Evolutionary conservation across 2,888 invertebrate species (phyloP).

Genomic region (Apamea anceps): DNA sequence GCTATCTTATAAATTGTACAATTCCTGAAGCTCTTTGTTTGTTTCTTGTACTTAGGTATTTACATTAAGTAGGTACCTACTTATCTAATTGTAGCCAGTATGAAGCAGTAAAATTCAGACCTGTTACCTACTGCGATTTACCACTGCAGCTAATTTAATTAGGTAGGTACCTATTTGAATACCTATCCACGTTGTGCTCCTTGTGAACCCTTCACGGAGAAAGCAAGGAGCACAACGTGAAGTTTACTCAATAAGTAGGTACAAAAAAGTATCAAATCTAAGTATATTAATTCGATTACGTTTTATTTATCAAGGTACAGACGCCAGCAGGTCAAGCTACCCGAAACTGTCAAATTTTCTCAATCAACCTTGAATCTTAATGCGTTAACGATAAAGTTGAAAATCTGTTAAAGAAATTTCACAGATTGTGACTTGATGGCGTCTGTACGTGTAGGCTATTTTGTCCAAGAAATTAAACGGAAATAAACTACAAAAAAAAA

Average conservation of each 20-base stretch:
- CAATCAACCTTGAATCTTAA: too few species aligned
- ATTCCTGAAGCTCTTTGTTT: conserved; percentile 14
- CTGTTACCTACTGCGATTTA: conserved; percentile 1
- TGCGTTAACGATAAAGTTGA: too few species aligned
- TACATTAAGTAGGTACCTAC: background rate
- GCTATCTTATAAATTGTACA: conserved; percentile 6
- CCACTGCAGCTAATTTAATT: background rate
- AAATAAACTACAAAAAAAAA: background rate
- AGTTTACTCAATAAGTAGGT: background rate
- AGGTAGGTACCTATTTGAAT: background rate
- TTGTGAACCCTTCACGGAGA: background rate
- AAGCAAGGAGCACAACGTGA: too few species aligned
- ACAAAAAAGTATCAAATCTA: background rate
- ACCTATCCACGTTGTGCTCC: background rate
- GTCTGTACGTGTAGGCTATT: background rate
- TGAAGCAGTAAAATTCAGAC: conserved; percentile 2
- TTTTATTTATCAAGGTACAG: background rate
- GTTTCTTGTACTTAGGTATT: background rate
- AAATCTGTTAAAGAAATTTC: too few species aligned
- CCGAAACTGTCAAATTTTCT: too few species aligned
- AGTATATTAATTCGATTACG: background rate
- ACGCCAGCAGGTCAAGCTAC: too few species aligned
- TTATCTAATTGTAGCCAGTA: background rate
- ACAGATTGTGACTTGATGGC: too few species aligned
- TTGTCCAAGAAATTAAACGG: background rate